These are phyloP conservation scores for Uropsilus gracilis DNA, from an alignment of 2,113 vertebrate species.

Conservation along the genomic window DNA sequence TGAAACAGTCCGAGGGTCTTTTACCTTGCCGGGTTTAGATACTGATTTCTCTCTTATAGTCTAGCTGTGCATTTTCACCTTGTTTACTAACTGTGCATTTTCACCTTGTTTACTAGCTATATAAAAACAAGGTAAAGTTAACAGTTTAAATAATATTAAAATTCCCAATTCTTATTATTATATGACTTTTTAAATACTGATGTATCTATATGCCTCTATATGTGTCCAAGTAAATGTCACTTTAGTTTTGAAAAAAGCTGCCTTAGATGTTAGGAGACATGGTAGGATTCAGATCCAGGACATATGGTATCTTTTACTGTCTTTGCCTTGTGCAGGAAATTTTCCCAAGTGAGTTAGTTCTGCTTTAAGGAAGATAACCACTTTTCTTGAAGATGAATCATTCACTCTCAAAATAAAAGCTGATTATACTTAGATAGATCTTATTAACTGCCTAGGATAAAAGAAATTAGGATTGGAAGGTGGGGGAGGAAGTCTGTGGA, in stretches of 20 bases:
- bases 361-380: background rate
- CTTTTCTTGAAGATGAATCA: background rate
- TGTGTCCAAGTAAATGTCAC: background rate
- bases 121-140: background rate
- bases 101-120: too few species aligned
- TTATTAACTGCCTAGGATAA: background rate
- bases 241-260: background rate
- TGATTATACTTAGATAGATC: background rate
- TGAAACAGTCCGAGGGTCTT: too few species aligned
- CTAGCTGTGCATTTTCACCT: too few species aligned
- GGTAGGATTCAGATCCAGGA: background rate
- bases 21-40: too few species aligned
- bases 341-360: background rate
- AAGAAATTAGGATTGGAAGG: background rate
- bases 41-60: too few species aligned
- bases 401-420: background rate
- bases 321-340: background rate
- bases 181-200: background rate
- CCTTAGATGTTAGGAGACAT: background rate
- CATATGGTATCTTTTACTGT: background rate
- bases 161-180: background rate
- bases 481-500: accelerated
- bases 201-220: background rate
- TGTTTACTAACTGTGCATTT: too few species aligned
- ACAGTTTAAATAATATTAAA: constrained; percentile 37